These are phyloP conservation scores for Elgonia sp. DNA, from an alignment of 2,888 invertebrate genomes.

Conservation along the genomic window DNA sequence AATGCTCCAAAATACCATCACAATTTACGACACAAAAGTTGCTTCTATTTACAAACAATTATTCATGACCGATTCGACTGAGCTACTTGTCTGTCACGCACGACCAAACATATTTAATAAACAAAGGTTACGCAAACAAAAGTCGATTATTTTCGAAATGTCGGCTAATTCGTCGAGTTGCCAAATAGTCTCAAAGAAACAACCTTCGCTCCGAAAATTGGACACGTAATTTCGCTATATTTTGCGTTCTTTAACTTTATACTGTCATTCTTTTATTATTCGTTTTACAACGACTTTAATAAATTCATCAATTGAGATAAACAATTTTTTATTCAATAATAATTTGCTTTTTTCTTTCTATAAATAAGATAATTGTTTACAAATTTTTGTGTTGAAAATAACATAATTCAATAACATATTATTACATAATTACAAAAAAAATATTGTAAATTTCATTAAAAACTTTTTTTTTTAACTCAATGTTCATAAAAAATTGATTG, in stretches of 20 bases:
- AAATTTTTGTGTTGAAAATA: too few relatives aligned
- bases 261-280: neutral
- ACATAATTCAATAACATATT: too few relatives aligned
- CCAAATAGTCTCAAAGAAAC: neutral
- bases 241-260: neutral
- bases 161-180: neutral
- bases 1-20: neutral
- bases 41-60: slow-evolving; percentile 70
- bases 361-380: too few relatives aligned
- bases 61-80: slow-evolving; percentile 16
- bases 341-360: too few relatives aligned
- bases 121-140: neutral
- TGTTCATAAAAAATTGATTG: too few relatives aligned
- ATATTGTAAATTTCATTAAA: too few relatives aligned
- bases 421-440: too few relatives aligned
- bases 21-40: neutral
- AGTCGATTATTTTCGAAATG: neutral
- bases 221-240: slow-evolving; percentile 20
- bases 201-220: slow-evolving; percentile 1
- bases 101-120: neutral
- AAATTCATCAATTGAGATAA: too few relatives aligned
- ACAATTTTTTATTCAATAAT: too few relatives aligned
- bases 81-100: slow-evolving; percentile 30
- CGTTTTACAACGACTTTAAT: neutral
- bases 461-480: too few relatives aligned